Evolutionary conservation across 2,888 invertebrate genomes (phyloP), one percentile per base, ranked within the genome.

Genomic region (Apodemia mormo): DNA sequence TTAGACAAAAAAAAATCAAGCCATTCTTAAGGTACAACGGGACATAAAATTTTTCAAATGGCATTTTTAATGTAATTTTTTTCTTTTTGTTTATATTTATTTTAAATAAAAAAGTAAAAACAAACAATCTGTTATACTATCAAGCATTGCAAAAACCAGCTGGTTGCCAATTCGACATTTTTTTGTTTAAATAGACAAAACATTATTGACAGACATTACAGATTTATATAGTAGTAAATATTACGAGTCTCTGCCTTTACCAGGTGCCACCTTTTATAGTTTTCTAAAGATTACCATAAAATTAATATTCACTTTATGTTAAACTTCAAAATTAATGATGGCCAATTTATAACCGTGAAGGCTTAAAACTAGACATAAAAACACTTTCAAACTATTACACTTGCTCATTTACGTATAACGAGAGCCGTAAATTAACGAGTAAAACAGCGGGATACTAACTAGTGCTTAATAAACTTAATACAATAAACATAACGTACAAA

Each of bases 381-480:
- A 61, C 61, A 61, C 61, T 61, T 61, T n/a, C 61, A 61, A 61
- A 33, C 61, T 61, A 61, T 61, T 61, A 61, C 30, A 33, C 30
- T 33, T 33, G 61, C 33, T 61, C 29, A 61, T 61, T 30, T 61
- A 33, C 61, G 61, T 61, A 52, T 37, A 61, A 37, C 61, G 61
- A 61, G 12, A 14, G 33, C 33, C 61, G 61, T 61, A 61, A 61
- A 61, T 61, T 61, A 33, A 33, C 61, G 37, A 61, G 61, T 14
- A 12, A 45, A 49, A 0, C 71, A 69, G 69, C 69, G 67, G 69
- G 71, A 9, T 56, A 52, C 61, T 69, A 68, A 56, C 58, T 69
- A 67, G 69, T 71, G 69, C 69, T 64, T 67, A 65, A 67, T 71
- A 71, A 67, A 71, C 67, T 69, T 71, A 68, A 68, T 70, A 70